These are phyloP conservation scores for Alosa sapidissima DNA, from an alignment of 2,797 vertebrate genomes.

Conservation along the genomic window DNA sequence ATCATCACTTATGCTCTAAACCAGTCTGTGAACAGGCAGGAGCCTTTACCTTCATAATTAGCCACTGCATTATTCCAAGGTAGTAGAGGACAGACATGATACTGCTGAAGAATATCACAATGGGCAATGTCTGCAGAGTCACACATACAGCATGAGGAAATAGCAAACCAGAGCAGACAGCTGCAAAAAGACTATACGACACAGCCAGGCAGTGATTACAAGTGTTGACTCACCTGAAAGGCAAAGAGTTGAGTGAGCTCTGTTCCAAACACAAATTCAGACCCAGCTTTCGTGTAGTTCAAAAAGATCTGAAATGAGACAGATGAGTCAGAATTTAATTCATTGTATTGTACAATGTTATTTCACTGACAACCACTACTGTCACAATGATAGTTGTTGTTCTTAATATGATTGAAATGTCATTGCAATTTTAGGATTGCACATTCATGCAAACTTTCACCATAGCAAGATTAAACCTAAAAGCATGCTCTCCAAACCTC, in stretches of 20 bases:
- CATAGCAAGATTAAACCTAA: neutral
- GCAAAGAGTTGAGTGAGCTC: conserved; percentile 75
- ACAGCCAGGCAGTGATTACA: neutral
- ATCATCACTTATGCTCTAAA: neutral
- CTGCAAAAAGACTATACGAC: neutral
- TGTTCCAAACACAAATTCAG: conserved; percentile 86
- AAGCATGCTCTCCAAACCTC: too few species aligned
- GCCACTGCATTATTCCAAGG: conserved; percentile 90
- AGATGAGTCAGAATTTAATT: neutral
- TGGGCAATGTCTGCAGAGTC: conserved; percentile 81
- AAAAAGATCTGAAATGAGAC: conserved; percentile 82
- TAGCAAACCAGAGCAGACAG: neutral
- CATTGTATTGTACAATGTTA: neutral
- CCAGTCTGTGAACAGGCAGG: neutral
- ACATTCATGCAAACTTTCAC: neutral
- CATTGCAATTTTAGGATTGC: neutral
- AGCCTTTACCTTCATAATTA: conserved; percentile 88
- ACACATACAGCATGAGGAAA: conserved; percentile 25
- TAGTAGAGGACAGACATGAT: conserved; percentile 94
- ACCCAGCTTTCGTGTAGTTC: conserved; percentile 84
- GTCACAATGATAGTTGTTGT: neutral
- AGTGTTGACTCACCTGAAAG: conserved; percentile 85
- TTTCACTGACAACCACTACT: neutral
- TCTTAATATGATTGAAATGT: neutral
- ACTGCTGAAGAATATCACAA: conserved; percentile 95